phyloP scores from a whole-genome alignment of 2,113 vertebrate species.

The Pteronura brasiliensis region DNA sequence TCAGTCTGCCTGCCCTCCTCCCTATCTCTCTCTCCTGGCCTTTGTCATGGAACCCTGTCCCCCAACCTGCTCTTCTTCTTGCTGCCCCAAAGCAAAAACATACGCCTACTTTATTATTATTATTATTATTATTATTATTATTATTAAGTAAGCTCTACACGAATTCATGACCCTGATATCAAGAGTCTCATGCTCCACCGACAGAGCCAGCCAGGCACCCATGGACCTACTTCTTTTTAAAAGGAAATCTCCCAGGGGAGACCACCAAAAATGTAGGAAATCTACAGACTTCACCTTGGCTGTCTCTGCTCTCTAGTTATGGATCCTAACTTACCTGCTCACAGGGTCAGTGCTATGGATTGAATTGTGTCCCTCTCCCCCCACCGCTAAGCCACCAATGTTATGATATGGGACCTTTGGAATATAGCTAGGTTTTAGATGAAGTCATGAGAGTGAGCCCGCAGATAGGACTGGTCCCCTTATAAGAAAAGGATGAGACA shows the following conservation, averaged over 20 bases:
- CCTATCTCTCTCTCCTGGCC: not conserved
- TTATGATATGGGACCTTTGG: not conserved
- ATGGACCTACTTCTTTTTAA: not conserved
- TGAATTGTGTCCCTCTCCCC: not conserved
- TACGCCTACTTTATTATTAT: too few relatives aligned
- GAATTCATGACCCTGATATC: not conserved
- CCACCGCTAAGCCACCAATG: not conserved
- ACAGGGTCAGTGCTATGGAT: not conserved
- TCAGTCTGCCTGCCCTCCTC: not conserved
- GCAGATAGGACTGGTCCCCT: not conserved
- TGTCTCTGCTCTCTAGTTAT: not conserved
- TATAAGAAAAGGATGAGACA: not conserved
- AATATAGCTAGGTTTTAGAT: not conserved
- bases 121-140: too few relatives aligned
- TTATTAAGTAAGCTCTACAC: too few relatives aligned
- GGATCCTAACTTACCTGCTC: not conserved
- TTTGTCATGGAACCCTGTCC: not conserved
- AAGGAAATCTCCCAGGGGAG: not conserved
- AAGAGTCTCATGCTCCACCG: not conserved
- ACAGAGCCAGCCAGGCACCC: not conserved
- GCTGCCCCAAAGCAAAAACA: not conserved
- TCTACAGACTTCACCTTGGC: not conserved
- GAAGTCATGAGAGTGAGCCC: not conserved
- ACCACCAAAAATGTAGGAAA: not conserved
- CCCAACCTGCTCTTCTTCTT: not conserved